phyloP scores from a whole-genome alignment of 2,113 vertebrate genomes.

The Osmerus mordax region DNA sequence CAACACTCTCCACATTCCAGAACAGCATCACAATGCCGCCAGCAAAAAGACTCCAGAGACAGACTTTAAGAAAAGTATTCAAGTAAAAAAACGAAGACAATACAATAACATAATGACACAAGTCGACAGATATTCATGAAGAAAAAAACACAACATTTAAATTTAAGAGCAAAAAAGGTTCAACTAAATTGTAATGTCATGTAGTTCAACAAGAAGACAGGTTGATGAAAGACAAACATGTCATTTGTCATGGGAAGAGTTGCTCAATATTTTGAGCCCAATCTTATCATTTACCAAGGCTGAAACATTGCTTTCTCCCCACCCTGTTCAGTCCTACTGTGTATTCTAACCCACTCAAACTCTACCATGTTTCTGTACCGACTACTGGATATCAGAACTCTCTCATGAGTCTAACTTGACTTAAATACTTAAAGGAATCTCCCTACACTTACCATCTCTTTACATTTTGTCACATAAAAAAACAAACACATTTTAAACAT shows the following conservation, averaged over 20 bases:
- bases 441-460: not conserved
- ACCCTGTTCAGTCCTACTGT: not conserved
- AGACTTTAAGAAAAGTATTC: constrained; percentile 35
- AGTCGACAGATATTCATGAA: not conserved
- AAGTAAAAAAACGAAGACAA: constrained; percentile 31
- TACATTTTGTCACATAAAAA: not conserved
- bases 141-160: not conserved
- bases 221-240: not conserved
- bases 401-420: not conserved
- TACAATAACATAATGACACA: constrained; percentile 22
- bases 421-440: not conserved
- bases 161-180: not conserved
- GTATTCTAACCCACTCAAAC: not conserved
- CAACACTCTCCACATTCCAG: constrained; percentile 2
- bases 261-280: constrained; percentile 13
- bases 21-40: constrained; percentile 23
- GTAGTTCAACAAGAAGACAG: constrained; percentile 1
- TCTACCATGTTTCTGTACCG: not conserved
- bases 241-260: constrained; percentile 16
- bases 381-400: too few relatives aligned
- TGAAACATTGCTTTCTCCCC: not conserved
- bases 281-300: not conserved
- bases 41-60: constrained; percentile 27
- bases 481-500: constrained; percentile 25
- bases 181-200: not conserved